A percentile compares a stretch with the other conserved stretches of the same genome.
These are phyloP conservation scores for Loripinus fragilis DNA, from an alignment of 2,888 invertebrate species.

Conservation along the genomic window DNA sequence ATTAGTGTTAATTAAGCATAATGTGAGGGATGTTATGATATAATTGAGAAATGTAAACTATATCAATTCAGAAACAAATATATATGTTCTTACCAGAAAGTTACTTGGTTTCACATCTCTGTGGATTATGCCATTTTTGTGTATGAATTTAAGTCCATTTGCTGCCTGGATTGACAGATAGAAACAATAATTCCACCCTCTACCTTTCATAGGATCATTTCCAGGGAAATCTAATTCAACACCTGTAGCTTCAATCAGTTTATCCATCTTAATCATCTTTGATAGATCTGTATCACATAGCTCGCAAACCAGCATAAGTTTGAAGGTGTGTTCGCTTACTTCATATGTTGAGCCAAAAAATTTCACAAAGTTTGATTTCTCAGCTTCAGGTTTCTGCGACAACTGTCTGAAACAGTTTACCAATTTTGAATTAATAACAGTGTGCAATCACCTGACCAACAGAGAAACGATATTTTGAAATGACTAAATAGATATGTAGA, in stretches of 20 bases:
- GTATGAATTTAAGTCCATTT: slow-evolving; percentile 12
- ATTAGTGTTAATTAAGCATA: too few species aligned
- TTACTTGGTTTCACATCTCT: slow-evolving; percentile 25
- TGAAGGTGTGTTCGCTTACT: neutral
- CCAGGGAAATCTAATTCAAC: neutral
- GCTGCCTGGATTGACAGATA: slow-evolving; percentile 17
- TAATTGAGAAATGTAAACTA: too few species aligned
- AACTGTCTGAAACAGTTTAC: too few species aligned
- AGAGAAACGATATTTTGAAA: too few species aligned
- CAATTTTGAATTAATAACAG: too few species aligned
- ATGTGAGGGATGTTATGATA: too few species aligned
- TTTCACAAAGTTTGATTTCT: slow-evolving; percentile 6
- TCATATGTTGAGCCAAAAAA: neutral
- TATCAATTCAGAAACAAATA: too few species aligned
- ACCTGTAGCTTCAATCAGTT: neutral
- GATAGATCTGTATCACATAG: slow-evolving; percentile 3
- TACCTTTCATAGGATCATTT: neutral
- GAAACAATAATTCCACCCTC: slow-evolving; percentile 2
- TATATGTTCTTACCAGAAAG: slow-evolving; percentile 27
- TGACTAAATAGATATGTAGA: too few species aligned
- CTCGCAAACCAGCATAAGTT: neutral
- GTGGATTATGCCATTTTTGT: slow-evolving; percentile 22
- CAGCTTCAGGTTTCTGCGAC: neutral
- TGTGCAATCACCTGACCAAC: too few species aligned
- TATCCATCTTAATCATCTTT: neutral